These are phyloP conservation scores for Drosophila equinoxialis DNA, from an alignment of 1,140 invertebrate species.

Conservation along the genomic window DNA sequence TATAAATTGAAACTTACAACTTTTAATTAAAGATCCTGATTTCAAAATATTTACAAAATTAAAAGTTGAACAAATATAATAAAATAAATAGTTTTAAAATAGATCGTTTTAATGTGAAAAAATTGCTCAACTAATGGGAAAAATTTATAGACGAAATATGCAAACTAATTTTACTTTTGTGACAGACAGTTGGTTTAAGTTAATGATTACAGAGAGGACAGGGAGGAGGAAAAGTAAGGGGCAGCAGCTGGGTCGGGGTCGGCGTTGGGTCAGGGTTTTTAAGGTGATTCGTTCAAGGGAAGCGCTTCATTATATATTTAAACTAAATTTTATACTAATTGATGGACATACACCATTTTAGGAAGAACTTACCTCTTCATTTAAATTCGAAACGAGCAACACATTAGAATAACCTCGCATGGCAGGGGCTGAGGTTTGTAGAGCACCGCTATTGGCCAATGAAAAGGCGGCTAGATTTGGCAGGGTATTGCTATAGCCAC, in stretches of 20 bases:
- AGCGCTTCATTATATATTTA: too few species aligned
- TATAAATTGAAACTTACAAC: constrained; percentile 8
- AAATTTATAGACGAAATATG: constrained; percentile 47
- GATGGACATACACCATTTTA: neutral
- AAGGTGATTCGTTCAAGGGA: neutral
- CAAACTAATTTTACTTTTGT: constrained; percentile 55
- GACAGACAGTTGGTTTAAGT: constrained; percentile 21
- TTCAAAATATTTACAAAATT: neutral
- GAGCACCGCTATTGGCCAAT: constrained; percentile 85
- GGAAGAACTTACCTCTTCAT: constrained; percentile 90
- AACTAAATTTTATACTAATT: neutral
- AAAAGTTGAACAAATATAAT: neutral
- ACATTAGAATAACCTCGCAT: constrained; percentile 90
- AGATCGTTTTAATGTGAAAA: constrained; percentile 9
- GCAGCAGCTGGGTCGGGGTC: neutral
- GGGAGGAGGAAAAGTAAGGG: neutral
- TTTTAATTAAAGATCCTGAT: constrained; percentile 7
- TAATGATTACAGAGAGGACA: neutral
- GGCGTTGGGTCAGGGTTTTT: neutral
- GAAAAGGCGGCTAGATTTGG: constrained; percentile 90
- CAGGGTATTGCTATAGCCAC: constrained; percentile 88
- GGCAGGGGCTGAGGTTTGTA: constrained; percentile 86
- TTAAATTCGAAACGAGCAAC: constrained; percentile 94
- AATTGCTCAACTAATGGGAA: constrained; percentile 19
- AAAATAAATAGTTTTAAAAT: neutral